Evolutionary conservation across 2,797 vertebrate genomes (phyloP).

Genomic region (Falco columbarius): DNA sequence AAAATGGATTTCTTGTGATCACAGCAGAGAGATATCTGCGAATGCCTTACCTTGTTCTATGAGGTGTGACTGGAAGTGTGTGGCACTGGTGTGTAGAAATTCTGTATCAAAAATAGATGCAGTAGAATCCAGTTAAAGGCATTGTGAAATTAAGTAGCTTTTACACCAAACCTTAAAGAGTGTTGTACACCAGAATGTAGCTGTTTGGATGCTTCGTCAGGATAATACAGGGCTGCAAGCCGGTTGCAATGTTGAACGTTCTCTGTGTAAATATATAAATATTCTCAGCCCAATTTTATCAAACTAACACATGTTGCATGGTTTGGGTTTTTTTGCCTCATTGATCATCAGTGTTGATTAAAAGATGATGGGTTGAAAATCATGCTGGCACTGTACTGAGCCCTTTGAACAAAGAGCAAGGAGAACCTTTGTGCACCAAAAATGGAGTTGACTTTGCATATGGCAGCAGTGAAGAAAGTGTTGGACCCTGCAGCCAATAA

Average conservation of each 20-base stretch:
- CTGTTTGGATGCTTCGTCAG: neutral
- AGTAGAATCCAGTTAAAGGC: neutral
- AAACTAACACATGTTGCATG: slow-evolving; percentile 55
- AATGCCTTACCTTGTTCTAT: slow-evolving; percentile 32
- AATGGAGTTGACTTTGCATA: neutral
- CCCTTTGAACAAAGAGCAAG: slow-evolving; percentile 20
- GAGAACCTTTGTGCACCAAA: neutral
- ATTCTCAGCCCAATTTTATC: slow-evolving; percentile 37
- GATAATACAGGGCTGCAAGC: neutral
- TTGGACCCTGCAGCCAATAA: slow-evolving; percentile 62
- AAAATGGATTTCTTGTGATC: neutral
- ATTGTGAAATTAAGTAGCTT: neutral
- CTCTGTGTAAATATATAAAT: slow-evolving; percentile 68
- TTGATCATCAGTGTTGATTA: slow-evolving; percentile 18
- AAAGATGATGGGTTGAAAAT: slow-evolving; percentile 32
- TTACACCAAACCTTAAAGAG: slow-evolving; percentile 12
- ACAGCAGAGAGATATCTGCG: neutral
- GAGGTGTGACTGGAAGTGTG: neutral
- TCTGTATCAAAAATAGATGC: neutral
- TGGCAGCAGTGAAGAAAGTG: slow-evolving; percentile 27
- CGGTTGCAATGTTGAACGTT: neutral
- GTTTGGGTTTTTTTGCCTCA: slow-evolving; percentile 36
- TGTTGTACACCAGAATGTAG: slow-evolving; percentile 51
- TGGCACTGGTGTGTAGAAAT: neutral
- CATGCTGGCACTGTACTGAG: neutral